These are phyloP conservation scores for Micronycteris hirsuta DNA, from an alignment of 2,113 vertebrate species.

Conservation along the genomic window DNA sequence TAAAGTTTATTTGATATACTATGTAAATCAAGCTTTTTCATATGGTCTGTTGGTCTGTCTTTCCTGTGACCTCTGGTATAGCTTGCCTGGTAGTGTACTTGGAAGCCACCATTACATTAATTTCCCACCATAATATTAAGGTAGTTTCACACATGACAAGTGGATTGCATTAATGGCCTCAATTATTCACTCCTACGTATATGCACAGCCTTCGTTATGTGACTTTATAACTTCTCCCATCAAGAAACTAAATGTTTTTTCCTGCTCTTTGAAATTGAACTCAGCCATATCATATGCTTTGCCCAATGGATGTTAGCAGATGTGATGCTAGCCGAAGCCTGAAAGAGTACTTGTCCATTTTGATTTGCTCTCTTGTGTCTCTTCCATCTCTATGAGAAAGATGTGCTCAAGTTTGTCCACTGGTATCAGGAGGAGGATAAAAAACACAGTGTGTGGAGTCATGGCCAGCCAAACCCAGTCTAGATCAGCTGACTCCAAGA, in stretches of 20 bases:
- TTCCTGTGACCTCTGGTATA: not conserved
- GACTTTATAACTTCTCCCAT: not conserved
- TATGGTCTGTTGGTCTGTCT: not conserved
- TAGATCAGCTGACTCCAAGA: not conserved
- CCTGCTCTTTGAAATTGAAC: slow-evolving; percentile 12
- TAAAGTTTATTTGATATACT: not conserved
- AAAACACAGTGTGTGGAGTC: not conserved
- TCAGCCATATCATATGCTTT: not conserved
- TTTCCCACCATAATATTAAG: not conserved
- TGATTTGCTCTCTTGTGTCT: not conserved
- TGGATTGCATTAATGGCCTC: not conserved
- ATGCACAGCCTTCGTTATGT: not conserved
- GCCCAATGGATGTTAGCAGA: not conserved
- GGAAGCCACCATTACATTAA: not conserved
- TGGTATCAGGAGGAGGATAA: not conserved
- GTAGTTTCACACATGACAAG: not conserved
- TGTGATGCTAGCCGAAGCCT: not conserved
- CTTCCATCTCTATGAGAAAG: not conserved
- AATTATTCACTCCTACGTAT: not conserved
- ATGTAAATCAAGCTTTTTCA: not conserved
- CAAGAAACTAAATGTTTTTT: not conserved
- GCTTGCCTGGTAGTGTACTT: not conserved
- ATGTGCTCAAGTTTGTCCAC: not conserved
- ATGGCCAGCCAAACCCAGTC: not conserved
- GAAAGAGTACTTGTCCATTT: not conserved